Evolutionary conservation across 2,888 invertebrate genomes (phyloP).

Genomic region (Dicyrtomina minuta): DNA sequence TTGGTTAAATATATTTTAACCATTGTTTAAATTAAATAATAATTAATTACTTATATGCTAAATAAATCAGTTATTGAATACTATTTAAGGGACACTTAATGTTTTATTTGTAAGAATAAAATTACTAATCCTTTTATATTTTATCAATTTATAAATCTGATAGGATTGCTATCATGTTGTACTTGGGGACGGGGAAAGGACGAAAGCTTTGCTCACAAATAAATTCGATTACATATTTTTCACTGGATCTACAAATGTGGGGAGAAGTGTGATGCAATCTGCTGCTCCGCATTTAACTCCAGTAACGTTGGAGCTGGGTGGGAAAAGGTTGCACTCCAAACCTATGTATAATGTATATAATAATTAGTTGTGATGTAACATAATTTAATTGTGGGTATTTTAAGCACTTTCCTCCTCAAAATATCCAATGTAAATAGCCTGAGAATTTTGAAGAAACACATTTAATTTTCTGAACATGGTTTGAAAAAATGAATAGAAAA

Average conservation of each 20-base stretch:
- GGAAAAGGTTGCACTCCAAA: constrained; percentile 68
- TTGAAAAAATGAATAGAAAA: too few relatives aligned
- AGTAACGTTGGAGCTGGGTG: constrained; percentile 87
- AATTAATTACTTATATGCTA: too few relatives aligned
- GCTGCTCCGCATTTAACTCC: constrained; percentile 90
- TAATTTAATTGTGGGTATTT: background rate
- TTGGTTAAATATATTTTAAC: background rate
- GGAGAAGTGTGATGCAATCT: constrained; percentile 60
- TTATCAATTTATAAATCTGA: too few relatives aligned
- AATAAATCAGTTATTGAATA: too few relatives aligned
- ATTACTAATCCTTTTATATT: constrained; percentile 7
- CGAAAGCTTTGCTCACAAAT: constrained; percentile 59
- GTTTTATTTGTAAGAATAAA: too few relatives aligned
- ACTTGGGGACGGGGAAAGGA: constrained; percentile 64
- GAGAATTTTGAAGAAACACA: background rate
- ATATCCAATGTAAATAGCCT: background rate
- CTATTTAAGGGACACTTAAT: too few relatives aligned
- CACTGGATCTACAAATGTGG: constrained; percentile 60
- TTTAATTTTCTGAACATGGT: background rate
- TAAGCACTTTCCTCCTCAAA: background rate
- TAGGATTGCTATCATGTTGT: constrained; percentile 47
- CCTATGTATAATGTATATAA: background rate
- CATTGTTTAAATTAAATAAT: background rate
- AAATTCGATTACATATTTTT: constrained; percentile 64
- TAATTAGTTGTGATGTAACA: background rate